phyloP scores from a whole-genome alignment of 2,888 invertebrate species.

The Heliothis peltigera region DNA sequence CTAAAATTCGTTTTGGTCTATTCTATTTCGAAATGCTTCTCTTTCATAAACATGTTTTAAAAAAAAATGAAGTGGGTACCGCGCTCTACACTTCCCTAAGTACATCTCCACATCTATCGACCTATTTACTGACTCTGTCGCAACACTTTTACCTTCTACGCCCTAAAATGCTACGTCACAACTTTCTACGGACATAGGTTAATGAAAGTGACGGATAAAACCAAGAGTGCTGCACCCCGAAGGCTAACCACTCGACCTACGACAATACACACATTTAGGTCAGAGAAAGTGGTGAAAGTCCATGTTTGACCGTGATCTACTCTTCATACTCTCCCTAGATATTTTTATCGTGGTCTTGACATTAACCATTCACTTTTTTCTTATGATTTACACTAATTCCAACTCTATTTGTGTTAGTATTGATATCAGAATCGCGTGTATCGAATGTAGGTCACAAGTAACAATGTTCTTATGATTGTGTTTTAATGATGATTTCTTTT shows the following conservation, averaged over 20 bases:
- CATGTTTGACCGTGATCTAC: slow-evolving; percentile 83
- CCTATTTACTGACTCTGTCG: slow-evolving; percentile 59
- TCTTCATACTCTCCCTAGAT: slow-evolving; percentile 80
- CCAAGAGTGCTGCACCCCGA: slow-evolving; percentile 82
- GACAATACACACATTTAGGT: slow-evolving; percentile 80
- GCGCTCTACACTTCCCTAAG: not conserved
- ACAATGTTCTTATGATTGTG: slow-evolving; percentile 68
- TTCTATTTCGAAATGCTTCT: too few relatives aligned
- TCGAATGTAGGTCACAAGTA: slow-evolving; percentile 63
- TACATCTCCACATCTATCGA: slow-evolving; percentile 40
- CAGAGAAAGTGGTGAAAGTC: slow-evolving; percentile 87
- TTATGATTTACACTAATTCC: slow-evolving; percentile 49
- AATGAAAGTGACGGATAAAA: slow-evolving; percentile 87
- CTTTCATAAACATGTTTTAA: too few relatives aligned
- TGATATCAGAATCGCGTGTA: slow-evolving; percentile 56
- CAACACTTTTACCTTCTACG: slow-evolving; percentile 69
- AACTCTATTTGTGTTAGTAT: slow-evolving; percentile 58
- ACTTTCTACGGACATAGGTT: slow-evolving; percentile 77
- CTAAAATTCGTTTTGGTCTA: not conserved
- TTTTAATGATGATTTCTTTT: slow-evolving; percentile 73
- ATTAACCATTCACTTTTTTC: slow-evolving; percentile 74
- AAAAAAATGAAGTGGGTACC: not conserved
- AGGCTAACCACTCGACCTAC: slow-evolving; percentile 83
- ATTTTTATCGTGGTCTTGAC: slow-evolving; percentile 78
- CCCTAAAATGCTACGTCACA: slow-evolving; percentile 73